Conservation (phyloP, 2,113 vertebrate species). For the Seriola aureovittata region DNA sequence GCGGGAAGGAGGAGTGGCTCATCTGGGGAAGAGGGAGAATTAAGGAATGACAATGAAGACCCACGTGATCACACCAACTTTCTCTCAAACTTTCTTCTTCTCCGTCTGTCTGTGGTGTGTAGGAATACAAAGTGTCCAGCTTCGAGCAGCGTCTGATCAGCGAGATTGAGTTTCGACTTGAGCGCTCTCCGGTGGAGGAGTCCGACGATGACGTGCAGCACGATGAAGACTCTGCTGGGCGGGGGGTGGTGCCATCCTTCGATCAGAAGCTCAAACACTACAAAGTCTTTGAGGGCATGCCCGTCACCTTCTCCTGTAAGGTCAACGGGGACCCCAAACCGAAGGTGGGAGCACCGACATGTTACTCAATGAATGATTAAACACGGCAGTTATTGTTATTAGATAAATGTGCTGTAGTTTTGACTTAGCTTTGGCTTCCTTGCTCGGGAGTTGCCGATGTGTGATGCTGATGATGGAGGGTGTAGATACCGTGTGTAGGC, state of each 20-base stretch:
- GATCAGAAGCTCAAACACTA: conserved; percentile 94
- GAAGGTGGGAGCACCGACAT: conserved; percentile 86
- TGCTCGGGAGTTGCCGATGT: conserved; percentile 41
- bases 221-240: conserved; percentile 82
- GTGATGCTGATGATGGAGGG: conserved; percentile 52
- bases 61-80: background rate
- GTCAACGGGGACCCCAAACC: conserved; percentile 93
- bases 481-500: conserved; percentile 37
- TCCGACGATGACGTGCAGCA: conserved; percentile 91
- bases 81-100: background rate
- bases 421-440: conserved; percentile 1
- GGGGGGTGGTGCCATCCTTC: conserved; percentile 85
- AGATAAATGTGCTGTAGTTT: background rate
- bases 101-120: conserved; percentile 5
- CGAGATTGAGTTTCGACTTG: conserved; percentile 96
- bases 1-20: conserved; percentile 48
- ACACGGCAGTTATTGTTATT: background rate
- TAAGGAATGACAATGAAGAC: conserved; percentile 39
- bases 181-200: conserved; percentile 95
- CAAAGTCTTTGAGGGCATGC: conserved; percentile 98
- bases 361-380: conserved; percentile 1
- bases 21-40: conserved; percentile 1
- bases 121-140: conserved; percentile 99
- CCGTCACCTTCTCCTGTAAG: conserved; percentile 94
- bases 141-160: conserved; percentile 98